Conservation (phyloP, 2,113 vertebrate genomes). For the Nettapus auritus region DNA sequence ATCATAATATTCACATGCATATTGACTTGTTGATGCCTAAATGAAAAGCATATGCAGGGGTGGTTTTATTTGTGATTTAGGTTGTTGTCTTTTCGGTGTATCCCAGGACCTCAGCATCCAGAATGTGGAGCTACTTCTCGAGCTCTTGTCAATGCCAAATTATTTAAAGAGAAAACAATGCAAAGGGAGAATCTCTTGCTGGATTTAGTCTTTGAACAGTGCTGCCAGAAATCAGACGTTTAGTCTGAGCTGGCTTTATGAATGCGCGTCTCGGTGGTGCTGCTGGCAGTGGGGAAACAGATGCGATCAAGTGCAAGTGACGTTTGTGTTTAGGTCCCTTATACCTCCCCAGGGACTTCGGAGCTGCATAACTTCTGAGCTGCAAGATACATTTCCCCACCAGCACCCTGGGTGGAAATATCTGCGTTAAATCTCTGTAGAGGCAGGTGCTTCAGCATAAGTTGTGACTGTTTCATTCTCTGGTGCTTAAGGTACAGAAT, state of each 20-base stretch:
- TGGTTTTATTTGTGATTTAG: neutral
- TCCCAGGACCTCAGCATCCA: neutral
- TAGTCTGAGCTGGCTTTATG: conserved; percentile 31
- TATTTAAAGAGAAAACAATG: conserved; percentile 14
- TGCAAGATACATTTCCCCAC: neutral
- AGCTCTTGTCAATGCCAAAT: conserved; percentile 40
- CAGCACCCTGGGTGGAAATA: neutral
- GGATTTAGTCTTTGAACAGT: neutral
- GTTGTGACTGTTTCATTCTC: neutral
- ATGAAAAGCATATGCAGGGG: neutral
- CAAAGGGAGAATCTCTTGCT: conserved; percentile 9
- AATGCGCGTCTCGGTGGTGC: neutral
- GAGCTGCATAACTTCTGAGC: neutral
- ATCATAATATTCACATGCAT: neutral
- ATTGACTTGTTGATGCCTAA: conserved; percentile 24
- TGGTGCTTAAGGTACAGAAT: neutral
- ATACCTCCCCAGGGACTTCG: neutral
- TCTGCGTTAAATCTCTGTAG: neutral
- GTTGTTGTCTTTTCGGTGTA: neutral
- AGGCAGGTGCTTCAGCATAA: neutral
- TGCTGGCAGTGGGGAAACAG: rapidly evolving
- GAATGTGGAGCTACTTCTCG: conserved; percentile 15
- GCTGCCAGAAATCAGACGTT: conserved; percentile 13
- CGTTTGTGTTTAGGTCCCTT: neutral
- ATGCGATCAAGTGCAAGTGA: neutral